Percentiles rank a stretch among this genome's conserved stretches.
Conservation (phyloP, 2,888 invertebrate genomes). For the Tenthredo distinguenda region DNA sequence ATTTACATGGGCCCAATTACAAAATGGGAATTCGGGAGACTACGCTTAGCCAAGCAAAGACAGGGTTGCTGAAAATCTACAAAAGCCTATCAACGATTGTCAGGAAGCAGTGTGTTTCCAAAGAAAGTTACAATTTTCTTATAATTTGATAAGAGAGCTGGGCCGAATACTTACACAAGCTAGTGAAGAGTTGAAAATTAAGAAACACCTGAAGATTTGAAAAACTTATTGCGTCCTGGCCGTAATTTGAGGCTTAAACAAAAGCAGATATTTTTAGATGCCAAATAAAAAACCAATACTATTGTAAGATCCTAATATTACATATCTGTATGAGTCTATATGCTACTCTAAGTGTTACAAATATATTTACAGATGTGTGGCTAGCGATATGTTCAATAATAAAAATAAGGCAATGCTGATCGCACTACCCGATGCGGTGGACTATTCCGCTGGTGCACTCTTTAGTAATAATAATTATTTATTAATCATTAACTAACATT, state of each 20-base stretch:
- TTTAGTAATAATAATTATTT: slow-evolving; percentile 37
- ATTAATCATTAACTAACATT: slow-evolving; percentile 30
- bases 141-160: background rate
- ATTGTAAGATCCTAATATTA: slow-evolving; percentile 28
- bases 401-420: slow-evolving; percentile 43
- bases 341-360: slow-evolving; percentile 33
- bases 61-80: background rate
- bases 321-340: slow-evolving; percentile 7
- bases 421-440: slow-evolving; percentile 17
- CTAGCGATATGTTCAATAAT: slow-evolving; percentile 42
- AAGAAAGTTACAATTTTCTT: background rate
- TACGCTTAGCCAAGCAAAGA: background rate
- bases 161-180: background rate
- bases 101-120: background rate
- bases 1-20: slow-evolving; percentile 30
- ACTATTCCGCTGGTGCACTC: slow-evolving; percentile 37
- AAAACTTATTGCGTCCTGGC: background rate
- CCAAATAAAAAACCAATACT: slow-evolving; percentile 22
- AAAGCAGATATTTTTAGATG: background rate
- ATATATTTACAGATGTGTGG: slow-evolving; percentile 44
- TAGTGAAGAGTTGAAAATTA: background rate
- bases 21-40: background rate
- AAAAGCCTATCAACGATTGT: background rate
- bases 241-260: background rate
- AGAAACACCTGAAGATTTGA: background rate